Conservation (phyloP, 2,113 vertebrate species). For the Noctilio leporinus region DNA sequence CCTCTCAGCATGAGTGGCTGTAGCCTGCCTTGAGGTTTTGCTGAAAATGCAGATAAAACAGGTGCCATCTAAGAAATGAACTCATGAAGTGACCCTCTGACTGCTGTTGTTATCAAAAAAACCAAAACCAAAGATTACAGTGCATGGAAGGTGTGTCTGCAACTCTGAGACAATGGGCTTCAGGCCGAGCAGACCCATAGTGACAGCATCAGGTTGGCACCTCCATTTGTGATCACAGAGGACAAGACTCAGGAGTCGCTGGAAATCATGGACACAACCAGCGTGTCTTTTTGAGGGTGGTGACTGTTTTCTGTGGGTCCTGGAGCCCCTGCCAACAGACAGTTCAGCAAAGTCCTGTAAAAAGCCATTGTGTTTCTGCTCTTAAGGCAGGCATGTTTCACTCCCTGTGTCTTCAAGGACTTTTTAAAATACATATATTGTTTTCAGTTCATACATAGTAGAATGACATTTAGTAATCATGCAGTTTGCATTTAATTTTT, state of each 20-base stretch:
- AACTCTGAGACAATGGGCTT: conserved; percentile 93
- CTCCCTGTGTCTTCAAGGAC: conserved; percentile 37
- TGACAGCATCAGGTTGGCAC: conserved; percentile 93
- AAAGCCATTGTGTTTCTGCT: neutral
- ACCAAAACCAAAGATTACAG: conserved; percentile 95
- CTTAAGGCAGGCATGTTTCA: neutral
- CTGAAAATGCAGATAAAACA: conserved; percentile 89
- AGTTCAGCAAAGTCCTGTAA: neutral
- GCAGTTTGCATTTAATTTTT: conserved; percentile 25
- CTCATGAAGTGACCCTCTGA: conserved; percentile 91
- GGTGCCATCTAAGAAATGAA: conserved; percentile 84
- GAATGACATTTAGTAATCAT: conserved; percentile 34
- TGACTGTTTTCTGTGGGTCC: accelerated
- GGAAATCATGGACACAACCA: conserved; percentile 92
- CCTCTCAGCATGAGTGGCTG: conserved; percentile 89
- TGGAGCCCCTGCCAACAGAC: neutral
- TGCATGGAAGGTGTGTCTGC: conserved; percentile 93
- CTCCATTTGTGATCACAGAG: conserved; percentile 91
- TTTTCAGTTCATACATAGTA: neutral
- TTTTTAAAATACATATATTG: neutral
- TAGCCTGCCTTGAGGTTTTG: conserved; percentile 91
- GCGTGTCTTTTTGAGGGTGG: conserved; percentile 88
- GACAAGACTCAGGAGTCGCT: conserved; percentile 86
- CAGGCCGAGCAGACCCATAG: conserved; percentile 96
- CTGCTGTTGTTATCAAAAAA: conserved; percentile 88